Evolutionary conservation across 64 coral and sea anemone genomes (phyloP).

Genomic region (Exaiptasia diaphana): DNA sequence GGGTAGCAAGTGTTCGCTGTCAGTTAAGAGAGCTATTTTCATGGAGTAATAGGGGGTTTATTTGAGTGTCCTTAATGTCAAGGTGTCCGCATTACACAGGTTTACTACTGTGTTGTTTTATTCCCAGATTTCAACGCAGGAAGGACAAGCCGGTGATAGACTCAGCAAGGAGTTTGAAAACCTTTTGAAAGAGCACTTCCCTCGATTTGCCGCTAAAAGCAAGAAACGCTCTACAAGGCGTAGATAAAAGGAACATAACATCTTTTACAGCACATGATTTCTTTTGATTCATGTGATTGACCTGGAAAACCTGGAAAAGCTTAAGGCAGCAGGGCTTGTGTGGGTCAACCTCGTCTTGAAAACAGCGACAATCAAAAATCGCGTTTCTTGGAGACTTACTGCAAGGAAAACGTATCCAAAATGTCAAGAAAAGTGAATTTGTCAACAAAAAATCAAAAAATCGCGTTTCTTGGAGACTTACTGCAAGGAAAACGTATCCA

Average conservation of each 20-base stretch:
- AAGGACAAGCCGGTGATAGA: conserved; percentile 22
- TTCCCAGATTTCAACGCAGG: conserved; percentile 25
- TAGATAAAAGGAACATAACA: neutral
- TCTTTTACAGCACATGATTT: neutral
- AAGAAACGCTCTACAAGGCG: neutral
- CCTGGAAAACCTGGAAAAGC: no score
- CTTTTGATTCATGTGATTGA: no score
- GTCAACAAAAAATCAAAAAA: no score
- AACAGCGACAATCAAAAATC: neutral
- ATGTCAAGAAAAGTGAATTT: no score
- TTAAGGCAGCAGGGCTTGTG: no score
- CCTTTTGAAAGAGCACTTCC: conserved; percentile 17
- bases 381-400: neutral
- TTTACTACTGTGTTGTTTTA: neutral
- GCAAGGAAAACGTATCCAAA: no score
- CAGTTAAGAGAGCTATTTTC: no score
- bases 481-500: no score
- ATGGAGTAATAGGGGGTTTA: no score
- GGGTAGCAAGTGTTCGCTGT: no score
- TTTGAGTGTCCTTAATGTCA: no score
- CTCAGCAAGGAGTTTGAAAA: conserved; percentile 25
- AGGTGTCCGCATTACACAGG: no score
- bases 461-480: neutral
- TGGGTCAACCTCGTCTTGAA: neutral
- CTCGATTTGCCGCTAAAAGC: neutral